Evolutionary conservation across 2,888 invertebrate species (phyloP).

Genomic region (Lapara coniferarum): DNA sequence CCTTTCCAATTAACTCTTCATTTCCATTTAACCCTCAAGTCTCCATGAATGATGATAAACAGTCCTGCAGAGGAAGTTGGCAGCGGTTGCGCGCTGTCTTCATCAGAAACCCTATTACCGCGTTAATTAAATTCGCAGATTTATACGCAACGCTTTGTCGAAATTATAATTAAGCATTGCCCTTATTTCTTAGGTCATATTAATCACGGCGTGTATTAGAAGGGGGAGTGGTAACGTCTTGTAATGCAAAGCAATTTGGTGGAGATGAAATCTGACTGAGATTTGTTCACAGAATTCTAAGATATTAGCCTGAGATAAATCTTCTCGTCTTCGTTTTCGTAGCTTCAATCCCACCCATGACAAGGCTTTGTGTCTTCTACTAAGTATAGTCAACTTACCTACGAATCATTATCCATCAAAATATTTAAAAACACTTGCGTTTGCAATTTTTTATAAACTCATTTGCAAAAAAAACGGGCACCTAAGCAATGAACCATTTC

Average conservation of each 20-base stretch:
- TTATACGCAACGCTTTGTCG: slow-evolving; percentile 19
- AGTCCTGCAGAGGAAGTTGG: not conserved
- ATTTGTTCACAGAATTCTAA: not conserved
- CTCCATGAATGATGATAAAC: not conserved
- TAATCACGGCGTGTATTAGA: slow-evolving; percentile 5
- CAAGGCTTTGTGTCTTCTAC: too few relatives aligned
- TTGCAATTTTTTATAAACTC: too few relatives aligned
- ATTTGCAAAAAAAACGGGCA: too few relatives aligned
- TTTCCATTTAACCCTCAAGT: not conserved
- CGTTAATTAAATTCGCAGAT: slow-evolving; percentile 22
- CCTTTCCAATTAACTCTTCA: not conserved
- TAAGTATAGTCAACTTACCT: too few relatives aligned
- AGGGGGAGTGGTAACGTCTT: not conserved
- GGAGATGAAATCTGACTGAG: not conserved
- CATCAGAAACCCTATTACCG: slow-evolving; percentile 20
- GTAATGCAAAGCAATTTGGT: slow-evolving; percentile 13
- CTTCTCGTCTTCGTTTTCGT: not conserved
- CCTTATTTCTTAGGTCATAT: slow-evolving; percentile 15
- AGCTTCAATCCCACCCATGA: too few relatives aligned
- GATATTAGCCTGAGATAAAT: not conserved
- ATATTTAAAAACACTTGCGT: too few relatives aligned
- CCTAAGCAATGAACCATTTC: too few relatives aligned
- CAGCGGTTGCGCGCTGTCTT: not conserved
- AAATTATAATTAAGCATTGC: slow-evolving; percentile 20
- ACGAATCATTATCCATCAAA: too few relatives aligned